These are phyloP conservation scores for Gallinago nigripennis DNA, from an alignment of 2,797 vertebrate genomes.

Conservation along the genomic window DNA sequence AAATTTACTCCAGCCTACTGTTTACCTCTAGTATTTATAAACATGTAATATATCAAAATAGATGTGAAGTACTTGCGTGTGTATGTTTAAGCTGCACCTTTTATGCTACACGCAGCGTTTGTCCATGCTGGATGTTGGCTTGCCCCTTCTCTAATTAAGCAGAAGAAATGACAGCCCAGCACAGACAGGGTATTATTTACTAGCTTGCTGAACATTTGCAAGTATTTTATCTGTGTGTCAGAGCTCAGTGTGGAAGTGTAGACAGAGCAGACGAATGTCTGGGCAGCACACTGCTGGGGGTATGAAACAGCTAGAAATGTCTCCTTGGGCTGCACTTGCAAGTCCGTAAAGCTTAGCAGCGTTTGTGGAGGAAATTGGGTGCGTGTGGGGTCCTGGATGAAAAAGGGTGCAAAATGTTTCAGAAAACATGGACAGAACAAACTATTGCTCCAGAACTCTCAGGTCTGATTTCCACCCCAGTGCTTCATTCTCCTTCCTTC, in stretches of 20 bases:
- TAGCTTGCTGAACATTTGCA: not conserved
- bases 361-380: not conserved
- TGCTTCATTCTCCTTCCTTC: not conserved
- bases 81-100: not conserved
- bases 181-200: not conserved
- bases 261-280: not conserved
- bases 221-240: not conserved
- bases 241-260: not conserved
- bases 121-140: not conserved
- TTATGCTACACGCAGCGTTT: not conserved
- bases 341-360: not conserved
- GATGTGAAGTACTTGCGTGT: not conserved
- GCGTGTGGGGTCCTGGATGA: fast-evolving
- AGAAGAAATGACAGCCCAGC: not conserved
- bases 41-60: not conserved
- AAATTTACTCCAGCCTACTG: not conserved
- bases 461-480: not conserved
- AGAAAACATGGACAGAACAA: not conserved
- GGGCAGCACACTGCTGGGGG: not conserved
- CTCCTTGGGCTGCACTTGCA: not conserved
- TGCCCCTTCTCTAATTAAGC: not conserved
- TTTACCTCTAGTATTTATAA: not conserved
- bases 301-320: not conserved
- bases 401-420: not conserved
- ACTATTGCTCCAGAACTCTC: not conserved